phyloP scores from a whole-genome alignment of 2,888 invertebrate species.

The Rhabditoides inermis region DNA sequence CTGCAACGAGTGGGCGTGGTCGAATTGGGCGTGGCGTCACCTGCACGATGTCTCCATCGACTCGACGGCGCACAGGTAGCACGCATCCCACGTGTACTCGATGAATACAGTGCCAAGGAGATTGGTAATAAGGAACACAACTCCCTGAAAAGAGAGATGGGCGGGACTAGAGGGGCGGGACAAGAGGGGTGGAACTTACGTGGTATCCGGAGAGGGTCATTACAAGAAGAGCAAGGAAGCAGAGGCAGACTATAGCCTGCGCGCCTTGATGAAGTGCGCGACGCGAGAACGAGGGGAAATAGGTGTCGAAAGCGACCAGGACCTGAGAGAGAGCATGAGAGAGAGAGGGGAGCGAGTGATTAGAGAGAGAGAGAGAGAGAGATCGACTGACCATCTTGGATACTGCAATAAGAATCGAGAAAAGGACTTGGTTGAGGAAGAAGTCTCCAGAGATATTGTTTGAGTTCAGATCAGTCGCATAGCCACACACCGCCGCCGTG shows the following conservation, averaged over 20 bases:
- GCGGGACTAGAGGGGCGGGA: neutral
- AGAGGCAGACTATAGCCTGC: constrained; percentile 37
- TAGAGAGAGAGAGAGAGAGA: neutral
- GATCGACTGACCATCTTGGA: constrained; percentile 20
- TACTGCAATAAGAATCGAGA: constrained; percentile 22
- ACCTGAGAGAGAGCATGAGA: constrained; percentile 18
- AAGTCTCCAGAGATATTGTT: constrained; percentile 24
- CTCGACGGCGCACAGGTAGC: constrained; percentile 46
- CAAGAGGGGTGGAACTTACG: constrained; percentile 3
- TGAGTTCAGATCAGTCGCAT: constrained; percentile 32
- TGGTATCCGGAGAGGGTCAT: constrained; percentile 23
- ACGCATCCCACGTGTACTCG: constrained; percentile 49
- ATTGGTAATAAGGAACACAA: constrained; percentile 35
- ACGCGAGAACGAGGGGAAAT: constrained; percentile 35
- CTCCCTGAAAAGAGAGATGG: constrained; percentile 18
- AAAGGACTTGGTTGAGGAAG: constrained; percentile 32
- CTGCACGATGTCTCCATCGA: constrained; percentile 36
- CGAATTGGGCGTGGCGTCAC: no score
- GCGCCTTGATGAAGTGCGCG: constrained; percentile 42
- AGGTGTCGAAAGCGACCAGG: constrained; percentile 38
- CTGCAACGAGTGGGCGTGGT: no score
- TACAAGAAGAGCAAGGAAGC: constrained; percentile 32
- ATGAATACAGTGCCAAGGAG: constrained; percentile 43
- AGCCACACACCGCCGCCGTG: constrained; percentile 25
- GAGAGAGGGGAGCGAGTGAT: neutral